Evolutionary conservation across 2,797 vertebrate genomes (phyloP).

Genomic region (Erethizon dorsatum): DNA sequence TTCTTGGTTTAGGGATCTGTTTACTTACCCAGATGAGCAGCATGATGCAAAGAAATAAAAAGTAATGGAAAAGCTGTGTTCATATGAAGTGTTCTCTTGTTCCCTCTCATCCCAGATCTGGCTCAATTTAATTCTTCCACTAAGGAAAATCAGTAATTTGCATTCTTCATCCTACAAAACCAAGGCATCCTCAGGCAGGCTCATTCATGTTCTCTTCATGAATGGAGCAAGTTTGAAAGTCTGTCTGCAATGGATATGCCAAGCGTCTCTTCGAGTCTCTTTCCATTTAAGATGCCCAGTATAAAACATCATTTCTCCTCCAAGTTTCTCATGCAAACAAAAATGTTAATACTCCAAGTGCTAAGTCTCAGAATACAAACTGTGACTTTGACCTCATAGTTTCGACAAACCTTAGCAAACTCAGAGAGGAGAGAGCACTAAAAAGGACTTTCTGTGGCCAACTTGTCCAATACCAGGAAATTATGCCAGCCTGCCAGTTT

Average conservation of each 20-base stretch:
- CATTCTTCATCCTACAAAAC: constrained; percentile 69
- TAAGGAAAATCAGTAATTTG: constrained; percentile 79
- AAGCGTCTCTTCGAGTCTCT: neutral
- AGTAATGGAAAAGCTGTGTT: constrained; percentile 18
- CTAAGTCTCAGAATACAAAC: neutral
- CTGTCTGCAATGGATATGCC: neutral
- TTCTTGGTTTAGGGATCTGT: neutral
- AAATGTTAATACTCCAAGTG: neutral
- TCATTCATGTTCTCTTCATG: constrained; percentile 76
- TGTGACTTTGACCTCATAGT: neutral
- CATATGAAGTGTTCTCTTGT: constrained; percentile 52
- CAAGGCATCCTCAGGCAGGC: constrained; percentile 80
- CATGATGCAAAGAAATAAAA: constrained; percentile 47
- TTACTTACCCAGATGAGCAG: neutral
- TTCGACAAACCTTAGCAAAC: constrained; percentile 8
- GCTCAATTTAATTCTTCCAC: constrained; percentile 79
- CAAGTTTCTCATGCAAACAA: constrained; percentile 4
- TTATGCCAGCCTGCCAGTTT: neutral
- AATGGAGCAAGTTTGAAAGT: constrained; percentile 68
- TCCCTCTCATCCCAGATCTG: constrained; percentile 71
- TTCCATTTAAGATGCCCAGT: constrained; percentile 37
- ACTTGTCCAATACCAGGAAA: neutral
- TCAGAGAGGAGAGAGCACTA: neutral
- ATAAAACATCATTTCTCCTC: neutral
- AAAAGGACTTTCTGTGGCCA: neutral